Conservation (phyloP, 2,888 invertebrate species). For the Agriopis marginaria region DNA sequence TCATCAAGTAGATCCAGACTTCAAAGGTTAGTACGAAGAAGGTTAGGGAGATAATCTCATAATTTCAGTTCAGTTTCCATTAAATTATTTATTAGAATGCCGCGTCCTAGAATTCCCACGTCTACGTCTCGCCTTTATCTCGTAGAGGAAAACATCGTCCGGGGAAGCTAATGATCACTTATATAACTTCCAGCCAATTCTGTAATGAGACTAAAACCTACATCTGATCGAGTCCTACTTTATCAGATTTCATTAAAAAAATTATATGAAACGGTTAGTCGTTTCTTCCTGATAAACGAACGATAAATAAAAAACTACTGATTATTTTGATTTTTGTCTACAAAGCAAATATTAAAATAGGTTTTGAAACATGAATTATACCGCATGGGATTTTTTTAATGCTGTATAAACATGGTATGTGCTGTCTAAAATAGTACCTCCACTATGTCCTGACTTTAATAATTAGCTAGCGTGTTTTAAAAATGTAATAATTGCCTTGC, state of each 20-base stretch:
- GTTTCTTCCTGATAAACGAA: no score
- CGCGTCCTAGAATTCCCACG: constrained; percentile 49
- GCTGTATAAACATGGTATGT: no score
- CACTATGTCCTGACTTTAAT: no score
- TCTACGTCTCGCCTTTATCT: constrained; percentile 57
- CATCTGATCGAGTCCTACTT: constrained; percentile 8
- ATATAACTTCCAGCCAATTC: constrained; percentile 49
- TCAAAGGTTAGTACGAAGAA: no score
- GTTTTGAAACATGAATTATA: no score
- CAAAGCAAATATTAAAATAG: no score
- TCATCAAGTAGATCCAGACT: neutral
- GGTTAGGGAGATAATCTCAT: neutral
- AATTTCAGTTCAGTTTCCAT: neutral
- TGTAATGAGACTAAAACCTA: constrained; percentile 22
- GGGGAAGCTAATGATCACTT: constrained; percentile 60
- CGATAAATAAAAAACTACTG: no score
- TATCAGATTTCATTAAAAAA: neutral
- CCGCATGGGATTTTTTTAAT: no score
- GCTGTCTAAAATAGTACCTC: no score
- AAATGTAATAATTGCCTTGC: no score
- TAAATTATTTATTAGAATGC: constrained; percentile 24
- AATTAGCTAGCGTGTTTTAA: no score
- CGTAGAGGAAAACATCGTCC: constrained; percentile 62
- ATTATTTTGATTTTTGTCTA: no score
- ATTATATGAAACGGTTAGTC: neutral